Evolutionary conservation across 2,888 invertebrate species (phyloP).

Genomic region (Fragum fragum): DNA sequence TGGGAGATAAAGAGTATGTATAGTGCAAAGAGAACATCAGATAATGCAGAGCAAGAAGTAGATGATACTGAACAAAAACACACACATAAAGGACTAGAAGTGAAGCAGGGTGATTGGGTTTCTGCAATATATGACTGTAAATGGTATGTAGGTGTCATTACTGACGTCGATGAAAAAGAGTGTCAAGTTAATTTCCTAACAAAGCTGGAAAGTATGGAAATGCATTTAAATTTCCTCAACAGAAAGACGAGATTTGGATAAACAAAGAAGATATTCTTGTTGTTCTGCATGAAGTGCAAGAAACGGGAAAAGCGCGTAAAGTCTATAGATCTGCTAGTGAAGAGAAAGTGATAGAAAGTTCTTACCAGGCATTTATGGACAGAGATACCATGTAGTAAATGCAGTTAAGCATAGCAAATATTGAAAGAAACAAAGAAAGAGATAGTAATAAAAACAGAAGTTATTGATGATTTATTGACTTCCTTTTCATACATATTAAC

Average conservation of each 20-base stretch:
- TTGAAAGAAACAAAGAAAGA: not conserved
- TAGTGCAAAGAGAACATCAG: conserved; percentile 6
- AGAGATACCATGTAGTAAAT: not conserved
- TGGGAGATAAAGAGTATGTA: not conserved
- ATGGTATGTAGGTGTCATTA: conserved; percentile 27
- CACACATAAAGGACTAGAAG: no score
- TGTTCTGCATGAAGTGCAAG: not conserved
- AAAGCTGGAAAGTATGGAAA: not conserved
- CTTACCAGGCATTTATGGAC: not conserved
- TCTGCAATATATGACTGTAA: conserved; percentile 22
- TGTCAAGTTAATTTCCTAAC: conserved; percentile 19
- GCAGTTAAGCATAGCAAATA: not conserved
- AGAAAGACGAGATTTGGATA: conserved; percentile 22
- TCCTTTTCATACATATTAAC: no score
- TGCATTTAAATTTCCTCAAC: conserved; percentile 8
- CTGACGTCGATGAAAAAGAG: conserved; percentile 26
- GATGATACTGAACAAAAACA: not conserved
- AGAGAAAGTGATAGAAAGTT: not conserved
- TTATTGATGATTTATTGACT: no score
- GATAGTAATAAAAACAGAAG: not conserved
- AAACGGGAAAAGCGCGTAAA: not conserved
- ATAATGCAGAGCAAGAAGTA: conserved; percentile 1
- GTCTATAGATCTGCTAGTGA: not conserved
- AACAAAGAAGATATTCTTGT: not conserved
- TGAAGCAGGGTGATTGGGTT: conserved; percentile 29